Base-by-base conservation (phyloP, 2,888 invertebrate species). In the Drosophila fulvimacula region DNA sequence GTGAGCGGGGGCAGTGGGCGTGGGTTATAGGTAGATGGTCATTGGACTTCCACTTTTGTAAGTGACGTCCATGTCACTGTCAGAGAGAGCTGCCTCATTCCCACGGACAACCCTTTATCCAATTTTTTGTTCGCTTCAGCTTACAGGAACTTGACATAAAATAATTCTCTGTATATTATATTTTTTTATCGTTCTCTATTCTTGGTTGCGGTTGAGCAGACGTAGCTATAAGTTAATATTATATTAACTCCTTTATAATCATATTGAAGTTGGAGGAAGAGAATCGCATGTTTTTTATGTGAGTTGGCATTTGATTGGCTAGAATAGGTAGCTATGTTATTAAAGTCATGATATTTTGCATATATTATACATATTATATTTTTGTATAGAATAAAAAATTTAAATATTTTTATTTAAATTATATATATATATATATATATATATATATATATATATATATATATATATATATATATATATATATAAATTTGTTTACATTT, bases 21-120 rank as follows among this genome's bases (percentile, higher is more conserved):
- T 39, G 60, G 27, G 27, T 5, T 13, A 38, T 69, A 55, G 63
- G 42, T 65, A 46, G 44, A 53, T 63, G 59, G 56, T 30, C 57
- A 56, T 42, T 62, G 64, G 73, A 81, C 69, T 78, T 79, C 53
- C 73, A 89, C 46, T 84, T 84, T 82, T 82, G 83, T 88, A 88
- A 86, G 86, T 89, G 85, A 86, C 83, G 81, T 88, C 66, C 81
- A 65, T 89, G 85, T 89, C 85, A 89, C 81, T 86, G 85, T 89
- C 85, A 88, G 51, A 85, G 51, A 88, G 71, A 76, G 76, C 46
- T 64, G 64, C 64, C 69, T 59, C 56, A 61, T 73, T 63, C 64
- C 55, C 55, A 39, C 56, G 69, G 64, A 49, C 75, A 58, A 53
- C 62, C 56, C 71, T 30, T 58, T 62, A 48, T 52, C 52, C 30